Conservation (phyloP, 2,797 vertebrate genomes). For the Chlorospingus semifuscus region DNA sequence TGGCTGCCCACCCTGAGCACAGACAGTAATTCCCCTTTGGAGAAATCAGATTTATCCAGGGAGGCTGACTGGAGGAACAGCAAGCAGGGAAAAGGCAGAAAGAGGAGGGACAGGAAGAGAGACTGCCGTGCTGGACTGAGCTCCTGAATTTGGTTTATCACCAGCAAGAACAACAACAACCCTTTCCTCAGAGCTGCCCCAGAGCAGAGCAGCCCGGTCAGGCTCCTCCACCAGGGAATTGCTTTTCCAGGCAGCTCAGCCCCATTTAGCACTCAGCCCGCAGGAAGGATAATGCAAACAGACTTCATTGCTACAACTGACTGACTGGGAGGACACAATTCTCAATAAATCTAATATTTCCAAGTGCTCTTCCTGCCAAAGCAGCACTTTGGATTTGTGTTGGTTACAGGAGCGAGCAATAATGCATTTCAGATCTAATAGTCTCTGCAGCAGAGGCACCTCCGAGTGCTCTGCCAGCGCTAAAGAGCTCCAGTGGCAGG, state of each 20-base stretch:
- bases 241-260: background rate
- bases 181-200: background rate
- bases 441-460: background rate
- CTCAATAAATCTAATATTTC: constrained; percentile 25
- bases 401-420: background rate
- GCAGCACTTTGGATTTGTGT: constrained; percentile 6
- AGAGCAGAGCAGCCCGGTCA: background rate
- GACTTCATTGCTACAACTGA: background rate
- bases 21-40: background rate
- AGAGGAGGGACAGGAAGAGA: background rate
- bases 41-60: background rate
- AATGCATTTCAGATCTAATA: constrained; percentile 8
- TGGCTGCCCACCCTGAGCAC: background rate
- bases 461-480: background rate
- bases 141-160: background rate
- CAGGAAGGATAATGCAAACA: background rate
- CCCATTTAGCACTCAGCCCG: background rate
- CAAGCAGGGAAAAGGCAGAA: background rate
- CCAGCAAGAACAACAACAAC: background rate
- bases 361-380: constrained; percentile 11
- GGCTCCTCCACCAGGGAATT: background rate
- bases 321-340: background rate
- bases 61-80: background rate
- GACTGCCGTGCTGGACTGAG: background rate
- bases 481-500: background rate